These are phyloP conservation scores for Coendou prehensilis DNA, from an alignment of 2,797 vertebrate species.

Conservation along the genomic window DNA sequence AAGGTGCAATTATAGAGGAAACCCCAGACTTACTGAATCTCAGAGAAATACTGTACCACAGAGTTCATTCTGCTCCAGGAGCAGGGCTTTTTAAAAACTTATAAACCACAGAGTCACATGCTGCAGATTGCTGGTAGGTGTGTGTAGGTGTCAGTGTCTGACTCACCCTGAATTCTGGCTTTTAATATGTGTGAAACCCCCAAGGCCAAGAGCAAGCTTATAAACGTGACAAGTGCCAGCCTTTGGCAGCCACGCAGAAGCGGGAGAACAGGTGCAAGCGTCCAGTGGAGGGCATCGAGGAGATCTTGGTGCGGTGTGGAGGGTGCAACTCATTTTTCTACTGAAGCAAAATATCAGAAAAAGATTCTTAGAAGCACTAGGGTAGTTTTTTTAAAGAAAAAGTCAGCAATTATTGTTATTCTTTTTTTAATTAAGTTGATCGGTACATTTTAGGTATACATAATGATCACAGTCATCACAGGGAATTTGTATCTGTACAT, in stretches of 20 bases:
- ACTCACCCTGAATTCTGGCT: not conserved
- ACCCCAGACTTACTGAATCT: not conserved
- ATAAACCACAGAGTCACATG: not conserved
- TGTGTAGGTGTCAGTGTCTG: too few species aligned
- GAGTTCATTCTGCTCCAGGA: not conserved
- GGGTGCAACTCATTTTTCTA: not conserved
- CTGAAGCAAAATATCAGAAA: not conserved
- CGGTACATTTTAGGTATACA: not conserved
- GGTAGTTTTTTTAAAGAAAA: not conserved
- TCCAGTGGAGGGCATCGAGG: not conserved
- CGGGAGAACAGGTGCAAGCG: not conserved
- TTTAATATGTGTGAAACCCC: not conserved
- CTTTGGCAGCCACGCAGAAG: not conserved
- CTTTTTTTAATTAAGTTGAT: not conserved
- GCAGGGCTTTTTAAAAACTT: not conserved
- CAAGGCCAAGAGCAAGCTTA: not conserved
- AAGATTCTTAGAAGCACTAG: not conserved
- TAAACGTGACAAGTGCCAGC: not conserved
- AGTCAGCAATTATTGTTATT: not conserved
- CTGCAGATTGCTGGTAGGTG: not conserved
- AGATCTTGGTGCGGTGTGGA: rapidly evolving
- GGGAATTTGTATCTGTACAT: not conserved
- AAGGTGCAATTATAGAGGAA: not conserved
- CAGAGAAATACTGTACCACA: not conserved
- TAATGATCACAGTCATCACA: not conserved